A percentile compares a stretch with the other conserved stretches of the same genome.
phyloP scores from a whole-genome alignment of 2,888 invertebrate genomes.

The Dicyrtoma fusca region DNA sequence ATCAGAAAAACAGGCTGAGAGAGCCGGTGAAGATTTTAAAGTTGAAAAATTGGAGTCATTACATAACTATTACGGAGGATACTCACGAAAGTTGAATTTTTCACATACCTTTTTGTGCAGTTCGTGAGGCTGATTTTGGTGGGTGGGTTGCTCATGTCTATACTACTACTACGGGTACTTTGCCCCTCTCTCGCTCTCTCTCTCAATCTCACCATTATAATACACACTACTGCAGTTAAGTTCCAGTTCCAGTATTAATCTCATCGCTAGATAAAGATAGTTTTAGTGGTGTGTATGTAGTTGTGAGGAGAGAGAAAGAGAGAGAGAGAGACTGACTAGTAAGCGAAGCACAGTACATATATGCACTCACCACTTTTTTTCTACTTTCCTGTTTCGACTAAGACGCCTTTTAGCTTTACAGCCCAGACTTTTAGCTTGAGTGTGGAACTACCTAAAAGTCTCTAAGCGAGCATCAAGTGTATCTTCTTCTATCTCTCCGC shows the following conservation, averaged over 20 bases:
- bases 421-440: neutral
- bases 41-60: slow-evolving; percentile 48
- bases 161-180: neutral
- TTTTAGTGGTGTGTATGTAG: neutral
- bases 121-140: slow-evolving; percentile 36
- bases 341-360: neutral
- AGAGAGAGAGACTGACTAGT: neutral
- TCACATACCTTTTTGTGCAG: slow-evolving; percentile 37
- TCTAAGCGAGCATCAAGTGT: neutral
- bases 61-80: slow-evolving; percentile 44
- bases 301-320: neutral
- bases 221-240: neutral
- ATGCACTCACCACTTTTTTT: neutral
- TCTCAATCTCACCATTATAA: neutral
- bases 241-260: slow-evolving; percentile 20
- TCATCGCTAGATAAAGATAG: slow-evolving; percentile 8
- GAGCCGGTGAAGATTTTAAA: slow-evolving; percentile 3
- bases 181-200: neutral
- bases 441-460: neutral
- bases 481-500: neutral
- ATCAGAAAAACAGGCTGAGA: neutral
- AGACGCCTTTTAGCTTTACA: slow-evolving; percentile 1
- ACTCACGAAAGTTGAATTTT: slow-evolving; percentile 46
- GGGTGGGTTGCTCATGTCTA: slow-evolving; percentile 3
- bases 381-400: neutral